Conservation (phyloP, 2,113 vertebrate species). For the Myotis brandtii region DNA sequence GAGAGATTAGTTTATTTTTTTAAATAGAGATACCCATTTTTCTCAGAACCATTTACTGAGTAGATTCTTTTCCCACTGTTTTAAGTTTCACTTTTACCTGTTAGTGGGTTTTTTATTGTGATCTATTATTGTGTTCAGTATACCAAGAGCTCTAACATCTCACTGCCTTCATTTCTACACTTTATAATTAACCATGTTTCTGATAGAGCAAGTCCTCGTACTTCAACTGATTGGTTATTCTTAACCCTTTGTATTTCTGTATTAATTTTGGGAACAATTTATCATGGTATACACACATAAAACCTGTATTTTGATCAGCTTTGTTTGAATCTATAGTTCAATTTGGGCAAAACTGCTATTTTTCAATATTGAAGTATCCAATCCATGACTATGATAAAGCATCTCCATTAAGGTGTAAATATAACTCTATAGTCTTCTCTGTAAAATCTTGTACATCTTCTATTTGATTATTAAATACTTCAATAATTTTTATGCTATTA, state of each 20-base stretch:
- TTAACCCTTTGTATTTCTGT: neutral
- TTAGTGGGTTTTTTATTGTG: neutral
- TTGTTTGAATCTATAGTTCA: neutral
- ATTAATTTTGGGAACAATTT: neutral
- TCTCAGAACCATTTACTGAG: neutral
- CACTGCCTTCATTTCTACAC: neutral
- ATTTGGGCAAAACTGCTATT: neutral
- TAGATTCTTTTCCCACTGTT: neutral
- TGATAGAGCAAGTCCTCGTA: neutral
- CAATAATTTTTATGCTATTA: neutral
- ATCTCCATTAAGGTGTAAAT: neutral
- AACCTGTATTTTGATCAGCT: neutral
- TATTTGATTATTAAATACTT: neutral
- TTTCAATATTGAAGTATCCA: constrained; percentile 5
- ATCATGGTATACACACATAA: neutral
- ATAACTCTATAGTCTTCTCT: neutral
- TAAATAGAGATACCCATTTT: neutral
- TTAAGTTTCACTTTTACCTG: neutral
- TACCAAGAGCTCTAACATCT: neutral
- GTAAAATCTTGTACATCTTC: neutral
- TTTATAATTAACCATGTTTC: neutral
- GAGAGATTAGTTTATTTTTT: neutral
- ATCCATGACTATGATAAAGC: neutral
- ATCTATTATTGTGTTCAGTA: neutral
- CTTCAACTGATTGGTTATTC: neutral